Conservation (phyloP, 2,797 vertebrate genomes). For the Crypturellus tataupa region DNA sequence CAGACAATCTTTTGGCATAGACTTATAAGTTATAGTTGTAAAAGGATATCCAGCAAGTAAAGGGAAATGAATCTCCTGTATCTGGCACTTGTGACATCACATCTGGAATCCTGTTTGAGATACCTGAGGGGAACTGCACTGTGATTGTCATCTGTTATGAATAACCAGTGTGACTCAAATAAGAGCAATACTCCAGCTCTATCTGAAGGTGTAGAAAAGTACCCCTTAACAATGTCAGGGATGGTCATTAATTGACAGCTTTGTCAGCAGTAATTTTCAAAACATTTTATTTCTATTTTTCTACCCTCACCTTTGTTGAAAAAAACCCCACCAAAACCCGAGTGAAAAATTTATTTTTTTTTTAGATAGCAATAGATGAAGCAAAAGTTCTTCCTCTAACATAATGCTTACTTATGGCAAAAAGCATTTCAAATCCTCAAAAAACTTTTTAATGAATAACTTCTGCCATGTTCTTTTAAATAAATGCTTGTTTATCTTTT, state of each 20-base stretch:
- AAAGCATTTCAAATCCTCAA: neutral
- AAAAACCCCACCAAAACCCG: neutral
- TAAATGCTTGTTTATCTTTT: neutral
- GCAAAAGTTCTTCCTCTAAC: neutral
- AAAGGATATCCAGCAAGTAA: neutral
- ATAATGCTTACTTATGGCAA: neutral
- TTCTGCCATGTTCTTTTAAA: neutral
- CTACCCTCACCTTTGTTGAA: neutral
- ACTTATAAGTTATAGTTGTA: neutral
- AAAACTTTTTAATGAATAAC: constrained; percentile 16
- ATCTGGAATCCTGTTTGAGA: neutral
- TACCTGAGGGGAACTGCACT: neutral
- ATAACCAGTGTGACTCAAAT: neutral
- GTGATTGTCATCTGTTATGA: neutral
- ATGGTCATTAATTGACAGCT: neutral
- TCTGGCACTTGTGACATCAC: neutral
- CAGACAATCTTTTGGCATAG: neutral
- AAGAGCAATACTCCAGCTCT: neutral
- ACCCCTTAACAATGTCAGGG: neutral
- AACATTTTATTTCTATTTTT: neutral
- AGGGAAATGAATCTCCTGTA: neutral
- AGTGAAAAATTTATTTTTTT: neutral
- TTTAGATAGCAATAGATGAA: neutral
- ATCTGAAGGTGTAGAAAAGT: neutral
- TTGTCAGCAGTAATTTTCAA: neutral